Base-by-base conservation (phyloP, 1,140 invertebrate species). In the Arctopsyche grandis region DNA sequence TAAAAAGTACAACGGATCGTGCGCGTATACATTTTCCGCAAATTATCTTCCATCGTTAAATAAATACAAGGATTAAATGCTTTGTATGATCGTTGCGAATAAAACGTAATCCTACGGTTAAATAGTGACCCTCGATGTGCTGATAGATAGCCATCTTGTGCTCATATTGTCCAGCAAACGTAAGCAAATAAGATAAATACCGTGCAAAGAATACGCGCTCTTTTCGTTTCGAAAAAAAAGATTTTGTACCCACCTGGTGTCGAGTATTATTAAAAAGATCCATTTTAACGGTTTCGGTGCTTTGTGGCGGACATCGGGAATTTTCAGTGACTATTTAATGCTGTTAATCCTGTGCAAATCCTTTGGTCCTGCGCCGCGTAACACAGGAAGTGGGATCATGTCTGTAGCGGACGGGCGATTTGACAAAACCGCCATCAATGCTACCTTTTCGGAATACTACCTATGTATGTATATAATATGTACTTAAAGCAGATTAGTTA, bases 401-500 rank as follows among this genome's bases (percentile, higher is more conserved):
- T 38, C 29, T 38, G 29, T 38, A 38, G 29, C 7, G 29, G 29
- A 38, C 29, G 29, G 29, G 1, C 29, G 29, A 38, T 38, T 38
- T 38, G 29, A 38, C 29, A 38, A 38, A 38, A 38, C 29, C 3
- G 7, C 29, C 29, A 38, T 38, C 29, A 38, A 38, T 38, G 29
- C 29, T 38, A 38, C 29, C 10, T 52, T 52, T 52, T 52, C 10
- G 48, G 12, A 14, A 16, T 12, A 5, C 16, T 5, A 52, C 12
- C 44, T 46, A 46, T 46, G 12, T 46, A 7, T 46, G 44, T 46
- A 12, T 46, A 46, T 46, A 46, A 46, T 46, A 46, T 7, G 12
- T 46, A 12, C 1, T 5, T 66, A 26, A 66, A 66, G 63, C 9
- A 66, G 63, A 66, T 66, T 66, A 66, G 63, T 66, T 66, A 66